Percentiles rank a stretch among this genome's conserved stretches.
phyloP scores from a whole-genome alignment of 2,888 invertebrate genomes.

The Syrphus vitripennis region DNA sequence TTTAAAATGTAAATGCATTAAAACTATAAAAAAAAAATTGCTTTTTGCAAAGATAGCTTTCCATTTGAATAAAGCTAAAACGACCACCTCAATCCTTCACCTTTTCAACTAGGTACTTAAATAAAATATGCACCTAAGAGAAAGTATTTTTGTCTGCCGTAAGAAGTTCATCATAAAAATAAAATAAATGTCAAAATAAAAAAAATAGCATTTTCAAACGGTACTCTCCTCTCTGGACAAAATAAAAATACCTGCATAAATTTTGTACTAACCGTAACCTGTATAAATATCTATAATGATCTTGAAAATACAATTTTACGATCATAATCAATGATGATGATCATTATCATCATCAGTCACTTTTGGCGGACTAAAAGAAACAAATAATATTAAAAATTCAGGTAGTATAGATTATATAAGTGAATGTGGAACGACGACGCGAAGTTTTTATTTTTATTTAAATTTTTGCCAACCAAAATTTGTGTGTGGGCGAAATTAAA shows the following conservation, averaged over 20 bases:
- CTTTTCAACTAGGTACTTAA: not conserved
- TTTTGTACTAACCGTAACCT: not conserved
- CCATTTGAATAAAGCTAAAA: too few relatives aligned
- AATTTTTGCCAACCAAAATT: constrained; percentile 20
- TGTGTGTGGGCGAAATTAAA: constrained; percentile 53
- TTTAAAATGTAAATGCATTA: too few relatives aligned
- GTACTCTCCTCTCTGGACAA: not conserved
- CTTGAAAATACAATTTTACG: constrained; percentile 19
- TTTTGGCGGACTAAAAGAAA: constrained; percentile 26
- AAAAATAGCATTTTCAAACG: not conserved
- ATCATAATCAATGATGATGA: constrained; percentile 3
- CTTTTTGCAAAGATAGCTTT: too few relatives aligned
- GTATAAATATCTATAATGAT: not conserved
- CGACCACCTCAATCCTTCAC: not conserved
- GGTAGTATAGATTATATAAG: constrained; percentile 10
- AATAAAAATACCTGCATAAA: not conserved
- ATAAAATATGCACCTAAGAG: not conserved
- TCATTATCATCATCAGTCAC: constrained; percentile 27
- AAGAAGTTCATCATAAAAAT: not conserved
- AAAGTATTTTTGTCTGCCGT: not conserved
- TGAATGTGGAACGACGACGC: not conserved
- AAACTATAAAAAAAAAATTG: too few relatives aligned
- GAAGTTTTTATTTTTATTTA: not conserved
- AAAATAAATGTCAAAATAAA: not conserved
- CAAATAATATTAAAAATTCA: constrained; percentile 26